Conservation (phyloP, 1,140 invertebrate genomes). For the Cydia pomonella region DNA sequence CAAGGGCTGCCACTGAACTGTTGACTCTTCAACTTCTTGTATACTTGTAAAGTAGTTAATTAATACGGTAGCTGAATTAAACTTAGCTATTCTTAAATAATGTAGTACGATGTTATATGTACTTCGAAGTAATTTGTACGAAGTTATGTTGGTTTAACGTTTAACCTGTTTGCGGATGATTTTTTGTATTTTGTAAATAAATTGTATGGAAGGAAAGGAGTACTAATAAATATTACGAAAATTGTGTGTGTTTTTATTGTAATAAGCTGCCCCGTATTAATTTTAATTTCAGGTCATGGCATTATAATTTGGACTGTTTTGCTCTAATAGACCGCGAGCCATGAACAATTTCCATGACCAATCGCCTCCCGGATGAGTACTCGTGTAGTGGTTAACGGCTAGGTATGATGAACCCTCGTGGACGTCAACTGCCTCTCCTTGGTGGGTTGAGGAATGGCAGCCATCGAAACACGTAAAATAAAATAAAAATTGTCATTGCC, state of each 20-base stretch:
- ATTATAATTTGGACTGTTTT: conserved; percentile 35
- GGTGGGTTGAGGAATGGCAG: too few species aligned
- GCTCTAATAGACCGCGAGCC: too few species aligned
- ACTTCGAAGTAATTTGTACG: conserved; percentile 61
- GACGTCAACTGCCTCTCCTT: too few species aligned
- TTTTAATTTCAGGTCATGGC: background rate
- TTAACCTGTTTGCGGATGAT: conserved; percentile 36
- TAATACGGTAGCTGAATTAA: conserved; percentile 63
- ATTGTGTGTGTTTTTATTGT: conserved; percentile 39
- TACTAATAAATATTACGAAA: conserved; percentile 73
- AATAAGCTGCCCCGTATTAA: background rate
- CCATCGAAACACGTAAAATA: too few species aligned
- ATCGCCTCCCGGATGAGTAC: too few species aligned
- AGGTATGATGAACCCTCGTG: too few species aligned
- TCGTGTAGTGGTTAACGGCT: too few species aligned
- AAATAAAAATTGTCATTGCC: too few species aligned
- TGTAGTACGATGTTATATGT: conserved; percentile 67
- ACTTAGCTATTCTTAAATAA: conserved; percentile 67
- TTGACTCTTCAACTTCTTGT: conserved; percentile 59
- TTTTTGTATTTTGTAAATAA: conserved; percentile 77
- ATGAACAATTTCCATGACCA: too few species aligned
- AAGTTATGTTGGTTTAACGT: conserved; percentile 36
- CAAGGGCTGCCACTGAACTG: conserved; percentile 38
- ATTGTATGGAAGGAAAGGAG: conserved; percentile 62
- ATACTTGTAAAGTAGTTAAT: conserved; percentile 72